Evolutionary conservation across 2,888 invertebrate species (phyloP), one percentile per base, ranked within the genome.

Genomic region (Boloria euphrosyne): DNA sequence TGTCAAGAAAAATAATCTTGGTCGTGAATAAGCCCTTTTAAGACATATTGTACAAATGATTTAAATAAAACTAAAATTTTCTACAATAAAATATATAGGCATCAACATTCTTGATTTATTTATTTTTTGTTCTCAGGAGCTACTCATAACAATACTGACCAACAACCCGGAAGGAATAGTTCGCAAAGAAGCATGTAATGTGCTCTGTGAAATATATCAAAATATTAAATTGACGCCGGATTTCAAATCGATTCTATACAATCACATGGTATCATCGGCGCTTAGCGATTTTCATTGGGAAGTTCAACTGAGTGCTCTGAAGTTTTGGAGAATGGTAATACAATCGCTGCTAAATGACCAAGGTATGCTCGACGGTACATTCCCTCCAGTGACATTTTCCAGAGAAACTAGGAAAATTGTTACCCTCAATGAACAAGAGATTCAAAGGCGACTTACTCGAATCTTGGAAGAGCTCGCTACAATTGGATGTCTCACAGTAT

Each of bases 311-410:
- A 94, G 93, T 64, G 95, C 96, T 0, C 80, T 97, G 0, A 89
- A 93, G 66, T 97, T 96, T 77, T 97, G 97, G 96, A 93, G 93
- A 63, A 87, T 93, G 13, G 95, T 95, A 22, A 95, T 96, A 53
- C 90, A 93, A 27, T 93, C 93, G 0, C 93, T 94, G 62, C 85
- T 96, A 10, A 93, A 92, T 0, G 94, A 96, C 76, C 96, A 96
- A 84, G 97, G 97, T n/a, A 96, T 97, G 95, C 93, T 97, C 13
- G 96, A 97, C 78, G 96, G 96, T 0, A 93, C 89, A 0, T 97
- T 97, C 82, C 97, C 97, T 0, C 93, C 93, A 0, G 95, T 96
- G 0, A 96, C 96, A 0, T 97, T 97, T 81, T 96, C 96, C 0
- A 95, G 94, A 77, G 96, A 96, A 81, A 92, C 95, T 5, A 93